Evolutionary conservation across 2,797 vertebrate genomes (phyloP), one percentile per base, ranked within the genome.

Genomic region (Semotilus atromaculatus): DNA sequence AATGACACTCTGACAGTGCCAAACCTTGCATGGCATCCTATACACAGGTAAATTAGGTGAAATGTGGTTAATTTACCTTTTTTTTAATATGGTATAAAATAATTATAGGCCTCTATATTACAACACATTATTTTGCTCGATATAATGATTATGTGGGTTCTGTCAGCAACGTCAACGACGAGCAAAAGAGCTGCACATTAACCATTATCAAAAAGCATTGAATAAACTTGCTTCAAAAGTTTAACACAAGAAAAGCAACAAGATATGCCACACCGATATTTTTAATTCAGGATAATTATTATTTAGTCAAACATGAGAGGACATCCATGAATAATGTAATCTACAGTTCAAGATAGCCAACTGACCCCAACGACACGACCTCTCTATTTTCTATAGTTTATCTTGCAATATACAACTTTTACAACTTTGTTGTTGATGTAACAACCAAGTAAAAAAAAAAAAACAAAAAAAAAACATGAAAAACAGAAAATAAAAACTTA

Each of bases 1-100:
- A 31, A 26, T 83, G 67, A 68, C 70, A 79, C 79, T 73, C 78
- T 60, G 58, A 82, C 85, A 72, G 55, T 51, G 68, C 53, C 53
- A 83, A 66, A 55, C 31, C 72, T 51, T 55, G n/a, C 31, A 55
- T 62, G 53, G 38, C 26, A 58, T 51, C 23, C 3, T 62, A 38
- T 31, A 66, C 55, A 64, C 31, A 38, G 43, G 31, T 55, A 76
- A 62, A 83, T 53, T 13, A 77, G n/a, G 23, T 60, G 53, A 64
- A 43, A 81, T 48, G 8, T 62, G n/a, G 53, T 51, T 51, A 5
- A 3, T 73, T 58, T 45, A 34, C 18, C 19, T 1, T 36, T 67
- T 26, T 8, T 2, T 26, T 1, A 9, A 53, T 74, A 48, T 5
- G 14, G 45, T 16, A 48, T 48, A 48, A 48, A 48, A 48, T 18